Evolutionary conservation across 2,888 invertebrate genomes (phyloP), one percentile per base, ranked within the genome.

Genomic region (Steinernema hermaphroditum): DNA sequence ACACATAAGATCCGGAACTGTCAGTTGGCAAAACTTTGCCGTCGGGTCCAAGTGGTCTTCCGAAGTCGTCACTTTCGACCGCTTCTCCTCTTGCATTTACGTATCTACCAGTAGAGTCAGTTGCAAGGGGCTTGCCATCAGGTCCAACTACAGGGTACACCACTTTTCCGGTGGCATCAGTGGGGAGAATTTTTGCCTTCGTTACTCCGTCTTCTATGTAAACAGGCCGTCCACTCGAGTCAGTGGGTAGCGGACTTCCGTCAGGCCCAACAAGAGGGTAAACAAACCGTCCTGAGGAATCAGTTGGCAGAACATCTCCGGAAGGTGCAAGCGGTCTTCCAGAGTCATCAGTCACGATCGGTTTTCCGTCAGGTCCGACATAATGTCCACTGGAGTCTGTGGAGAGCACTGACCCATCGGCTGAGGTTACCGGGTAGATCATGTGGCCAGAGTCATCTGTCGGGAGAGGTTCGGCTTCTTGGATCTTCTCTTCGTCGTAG

Each of bases 151-250:
- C 72, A 9, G 81, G 79, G 37, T 78, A 75, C n/a, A 83, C 54
- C 24, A 57, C 68, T 9, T 71, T 69, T 8, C 82, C 80, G 19
- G 69, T 62, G 41, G 73, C 74, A 57, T 83, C 82, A 12, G 81
- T 81, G 0, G 81, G 81, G n/a, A 81, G 72, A 2, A 74, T 70
- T 37, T 27, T 9, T 6, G 6, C 32, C 19, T 9, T 24, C 19
- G 8, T 69, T 0, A 24, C 24, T 22, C 19, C 41, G 24, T 37
- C 69, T 12, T 2, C 2, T 19, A 41, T 34, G 9, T 34, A 44
- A 27, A 77, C 50, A 2, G 75, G 43, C 49, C 69, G 37, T 16
- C 77, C 77, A n/a, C 50, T 27, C 27, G 72, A 68, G 34, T 80
- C 77, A 6, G 72, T 72, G n/a, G 72, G 72, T 16, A 43, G 29